Evolutionary conservation across 2,888 invertebrate species (phyloP), one percentile per base, ranked within the genome.

Genomic region (Caenorhabditis sp.): DNA sequence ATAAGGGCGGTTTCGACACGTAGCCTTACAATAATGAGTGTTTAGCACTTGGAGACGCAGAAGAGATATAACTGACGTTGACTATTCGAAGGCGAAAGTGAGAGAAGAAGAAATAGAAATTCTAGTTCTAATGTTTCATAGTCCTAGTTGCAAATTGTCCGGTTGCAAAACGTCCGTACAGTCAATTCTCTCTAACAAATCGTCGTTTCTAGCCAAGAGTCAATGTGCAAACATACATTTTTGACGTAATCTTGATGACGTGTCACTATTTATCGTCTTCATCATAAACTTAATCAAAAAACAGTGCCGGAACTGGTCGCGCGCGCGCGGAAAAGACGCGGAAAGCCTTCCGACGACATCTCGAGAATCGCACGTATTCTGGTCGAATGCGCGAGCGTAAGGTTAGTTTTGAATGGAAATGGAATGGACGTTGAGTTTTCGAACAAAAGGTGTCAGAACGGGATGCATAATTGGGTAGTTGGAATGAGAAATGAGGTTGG

Each of bases 361-460:
- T 41, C 22, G 45, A 45, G 24, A 45, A 24, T 20, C 22, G 45
- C 45, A 46, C n/a, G 46, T 24, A 46, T 45, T 45, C 45, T 46
- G 46, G 27, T n/a, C 7, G 11, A 24, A 9, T 13, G 15, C 15
- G 24, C 13, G 27, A 58, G 13, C 50, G 37, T 22, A 17, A 48
- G 17, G 20, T 2, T 20, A 45, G 46, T 15, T 20, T 11, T 17
- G 30, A n/a, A 22, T 26, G 30, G 15, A 24, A 26, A 24, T 7
- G 35, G 52, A 48, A n/a, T 22, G 8, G 48, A 35, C 5, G 30
- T 41, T 37, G 30, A 22, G 59, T 27, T 13, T 20, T 9, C 15
- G 58, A 45, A 56, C 45, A 56, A 56, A 56, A 71, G 58, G 56
- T 45, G 39, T 30, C 30, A 43, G 55, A 68, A 48, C n/a, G n/a